These are phyloP conservation scores for Blomia tropicalis DNA, from an alignment of 2,888 invertebrate species.

Conservation along the genomic window DNA sequence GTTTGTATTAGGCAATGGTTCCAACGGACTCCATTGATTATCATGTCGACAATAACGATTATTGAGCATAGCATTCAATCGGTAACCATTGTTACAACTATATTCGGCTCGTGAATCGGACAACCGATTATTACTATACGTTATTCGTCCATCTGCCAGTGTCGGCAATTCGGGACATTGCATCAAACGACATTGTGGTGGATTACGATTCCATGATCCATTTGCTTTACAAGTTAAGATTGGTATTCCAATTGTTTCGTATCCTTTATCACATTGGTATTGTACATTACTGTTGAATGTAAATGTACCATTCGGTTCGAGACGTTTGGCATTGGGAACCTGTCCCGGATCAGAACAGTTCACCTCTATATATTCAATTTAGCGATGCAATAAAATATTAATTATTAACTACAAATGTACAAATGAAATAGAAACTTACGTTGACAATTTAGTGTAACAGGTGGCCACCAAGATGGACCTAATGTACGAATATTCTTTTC, in stretches of 20 bases:
- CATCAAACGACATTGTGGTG: conserved; percentile 16
- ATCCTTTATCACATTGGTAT: conserved; percentile 15
- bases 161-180: conserved; percentile 17
- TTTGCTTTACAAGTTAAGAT: conserved; percentile 15
- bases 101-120: conserved; percentile 17
- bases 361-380: neutral
- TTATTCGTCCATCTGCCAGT: conserved; percentile 6
- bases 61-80: neutral
- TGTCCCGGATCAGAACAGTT: conserved; percentile 12
- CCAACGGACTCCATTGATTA: conserved; percentile 14
- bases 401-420: neutral
- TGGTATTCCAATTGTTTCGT: conserved; percentile 12
- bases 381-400: neutral
- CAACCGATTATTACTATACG: neutral
- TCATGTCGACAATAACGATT: conserved; percentile 9
- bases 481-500: neutral
- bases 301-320: neutral
- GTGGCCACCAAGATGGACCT: conserved; percentile 15
- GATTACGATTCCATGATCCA: conserved; percentile 14
- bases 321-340: neutral
- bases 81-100: neutral
- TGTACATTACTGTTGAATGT: conserved; percentile 17
- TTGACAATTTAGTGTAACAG: conserved; percentile 18
- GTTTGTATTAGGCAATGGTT: neutral
- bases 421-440: conserved; percentile 7